Conservation (phyloP, 2,113 vertebrate genomes). For the human region DNA sequence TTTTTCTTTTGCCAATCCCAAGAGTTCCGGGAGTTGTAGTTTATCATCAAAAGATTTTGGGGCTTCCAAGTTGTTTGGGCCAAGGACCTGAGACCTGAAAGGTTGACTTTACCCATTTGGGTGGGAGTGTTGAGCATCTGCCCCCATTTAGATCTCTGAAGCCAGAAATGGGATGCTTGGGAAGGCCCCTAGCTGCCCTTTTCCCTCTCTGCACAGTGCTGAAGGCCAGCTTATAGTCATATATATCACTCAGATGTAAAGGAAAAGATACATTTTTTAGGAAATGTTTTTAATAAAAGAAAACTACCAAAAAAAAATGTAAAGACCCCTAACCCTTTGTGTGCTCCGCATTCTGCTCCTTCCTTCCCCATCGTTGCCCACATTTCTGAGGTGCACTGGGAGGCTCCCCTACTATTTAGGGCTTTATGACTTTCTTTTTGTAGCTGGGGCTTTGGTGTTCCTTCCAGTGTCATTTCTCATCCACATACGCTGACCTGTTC, state of each 20-base stretch:
- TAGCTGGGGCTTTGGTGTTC: conserved; percentile 62
- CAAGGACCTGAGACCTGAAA: conserved; percentile 9
- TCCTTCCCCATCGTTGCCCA: background rate
- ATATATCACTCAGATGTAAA: conserved; percentile 69
- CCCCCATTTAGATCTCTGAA: background rate
- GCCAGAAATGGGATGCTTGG: conserved; percentile 1
- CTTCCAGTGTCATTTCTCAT: conserved; percentile 54
- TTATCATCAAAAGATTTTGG: conserved; percentile 39
- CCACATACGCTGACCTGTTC: background rate
- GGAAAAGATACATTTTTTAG: conserved; percentile 75
- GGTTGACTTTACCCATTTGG: background rate
- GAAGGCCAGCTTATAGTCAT: conserved; percentile 60
- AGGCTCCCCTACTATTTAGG: conserved; percentile 51
- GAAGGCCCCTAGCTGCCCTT: background rate
- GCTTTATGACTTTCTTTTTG: conserved; percentile 51
- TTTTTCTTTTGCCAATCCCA: conserved; percentile 21
- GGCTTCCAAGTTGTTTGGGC: conserved; percentile 22
- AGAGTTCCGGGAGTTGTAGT: conserved; percentile 36
- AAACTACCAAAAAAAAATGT: conserved; percentile 70
- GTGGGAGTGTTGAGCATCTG: background rate
- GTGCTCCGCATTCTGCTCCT: background rate
- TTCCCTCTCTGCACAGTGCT: background rate
- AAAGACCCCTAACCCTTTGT: conserved; percentile 27
- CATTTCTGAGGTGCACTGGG: conserved; percentile 59
- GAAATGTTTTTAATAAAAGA: conserved; percentile 80